Percentiles rank a stretch among this genome's conserved stretches.
Conservation (phyloP, 2,113 vertebrate genomes). For the Ascaphus truei region DNA sequence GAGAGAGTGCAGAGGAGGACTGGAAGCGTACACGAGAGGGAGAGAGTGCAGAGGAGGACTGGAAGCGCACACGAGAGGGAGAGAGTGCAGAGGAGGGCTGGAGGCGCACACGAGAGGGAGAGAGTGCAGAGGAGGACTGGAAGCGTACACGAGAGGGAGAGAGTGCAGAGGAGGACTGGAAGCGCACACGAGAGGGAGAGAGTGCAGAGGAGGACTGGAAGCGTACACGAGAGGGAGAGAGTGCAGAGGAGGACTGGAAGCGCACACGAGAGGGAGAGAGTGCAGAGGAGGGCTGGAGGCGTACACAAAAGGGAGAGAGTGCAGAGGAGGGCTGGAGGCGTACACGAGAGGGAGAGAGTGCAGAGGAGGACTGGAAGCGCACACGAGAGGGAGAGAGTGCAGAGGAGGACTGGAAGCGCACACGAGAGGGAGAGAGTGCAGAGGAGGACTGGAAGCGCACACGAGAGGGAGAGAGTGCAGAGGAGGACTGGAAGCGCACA, state of each 20-base stretch:
- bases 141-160: conserved; percentile 27
- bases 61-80: not conserved
- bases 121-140: not conserved
- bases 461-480: too few relatives aligned
- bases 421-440: too few relatives aligned
- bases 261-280: not conserved
- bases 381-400: not conserved
- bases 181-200: conserved; percentile 11
- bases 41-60: too few relatives aligned
- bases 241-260: too few relatives aligned
- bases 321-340: conserved; percentile 16
- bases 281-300: not conserved
- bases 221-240: too few relatives aligned
- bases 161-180: conserved; percentile 27
- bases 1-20: too few relatives aligned
- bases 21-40: too few relatives aligned
- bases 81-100: not conserved
- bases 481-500: too few relatives aligned
- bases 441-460: too few relatives aligned
- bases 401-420: too few relatives aligned
- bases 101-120: not conserved
- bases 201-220: too few relatives aligned
- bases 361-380: conserved; percentile 35
- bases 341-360: not conserved
- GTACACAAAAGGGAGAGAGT: not conserved